Base-by-base conservation (phyloP, 1,140 invertebrate genomes). In the Chironomus tepperi region DNA sequence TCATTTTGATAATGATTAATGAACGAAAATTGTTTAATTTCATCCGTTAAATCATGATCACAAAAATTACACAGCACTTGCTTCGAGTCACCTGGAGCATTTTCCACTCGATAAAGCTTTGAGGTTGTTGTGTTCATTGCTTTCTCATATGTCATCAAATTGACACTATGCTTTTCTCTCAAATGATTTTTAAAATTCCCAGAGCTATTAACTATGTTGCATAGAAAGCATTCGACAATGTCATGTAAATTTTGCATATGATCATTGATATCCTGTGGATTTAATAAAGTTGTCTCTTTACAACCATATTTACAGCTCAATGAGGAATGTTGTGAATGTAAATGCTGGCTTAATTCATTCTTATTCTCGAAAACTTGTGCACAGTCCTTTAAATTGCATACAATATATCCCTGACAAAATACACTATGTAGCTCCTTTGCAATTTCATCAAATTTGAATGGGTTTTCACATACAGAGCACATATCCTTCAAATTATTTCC, bases 61-160 rank as follows among this genome's bases (percentile, higher is more conserved):
- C 65, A 70, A 70, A 70, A 70, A 70, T 70, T 70, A 16, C 65
- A 70, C 16, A 70, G 10, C 3, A 70, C 65, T 70, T 70, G 65
- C 10, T 70, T 70, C 3, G 3, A 18, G 3, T 21, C 16, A 5
- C 12, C 5, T 19, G 16, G 7, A 19, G 7, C 1, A 7, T 57
- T n/a, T 57, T 67, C 64, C n/a, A 70, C 65, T 7, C 18, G 65
- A 19, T 18, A 70, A 70, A 70, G 65, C 19, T 70, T 70, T 2
- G 65, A 8, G 9, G n/a, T 19, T 70, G 65, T 16, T 19, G n/a
- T 70, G 3, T 10, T 7, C 65, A 70, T 18, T 7, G 65, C 65
- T 21, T 70, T n/a, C 6, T 70, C 65, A 19, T 70, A 70, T 18
- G 18, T 19, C 6, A 70, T 70, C 19, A 70, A 18, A 70, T 70